A percentile compares a stretch with the other conserved stretches of the same genome.
Evolutionary conservation across 2,797 vertebrate species (phyloP).

Genomic region (Alauda arvensis): DNA sequence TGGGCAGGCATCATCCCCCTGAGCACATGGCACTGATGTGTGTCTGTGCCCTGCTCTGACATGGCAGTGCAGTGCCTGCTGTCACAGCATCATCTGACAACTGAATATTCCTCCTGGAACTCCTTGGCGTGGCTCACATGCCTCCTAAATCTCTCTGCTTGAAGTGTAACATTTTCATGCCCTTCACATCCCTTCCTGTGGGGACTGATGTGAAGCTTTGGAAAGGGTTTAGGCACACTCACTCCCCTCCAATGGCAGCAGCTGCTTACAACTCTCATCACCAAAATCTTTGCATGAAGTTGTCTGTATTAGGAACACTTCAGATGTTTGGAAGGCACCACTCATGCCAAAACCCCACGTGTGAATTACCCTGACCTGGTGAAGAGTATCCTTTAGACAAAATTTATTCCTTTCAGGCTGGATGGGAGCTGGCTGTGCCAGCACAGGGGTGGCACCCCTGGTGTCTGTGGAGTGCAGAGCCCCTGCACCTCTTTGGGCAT

Average conservation of each 20-base stretch:
- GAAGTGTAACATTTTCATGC: constrained; percentile 7
- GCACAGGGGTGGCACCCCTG: neutral
- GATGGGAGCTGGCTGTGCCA: neutral
- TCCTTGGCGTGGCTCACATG: neutral
- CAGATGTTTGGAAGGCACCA: neutral
- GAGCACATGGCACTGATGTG: neutral
- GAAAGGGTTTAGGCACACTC: neutral
- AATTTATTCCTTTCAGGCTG: neutral
- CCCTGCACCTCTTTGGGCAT: rapidly evolving
- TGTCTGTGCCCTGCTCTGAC: neutral
- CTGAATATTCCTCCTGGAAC: neutral
- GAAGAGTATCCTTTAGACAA: neutral
- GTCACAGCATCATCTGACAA: neutral
- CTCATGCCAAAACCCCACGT: neutral
- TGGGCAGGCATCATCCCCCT: neutral
- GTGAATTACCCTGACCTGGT: neutral
- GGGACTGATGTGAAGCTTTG: constrained; percentile 6
- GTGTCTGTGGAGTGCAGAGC: neutral
- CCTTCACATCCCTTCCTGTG: constrained; percentile 2
- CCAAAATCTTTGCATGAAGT: neutral
- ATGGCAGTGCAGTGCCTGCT: neutral
- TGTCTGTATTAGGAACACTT: neutral
- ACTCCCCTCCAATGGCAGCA: neutral
- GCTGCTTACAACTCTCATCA: neutral
- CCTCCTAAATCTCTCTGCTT: constrained; percentile 21